phyloP scores from a whole-genome alignment of 2,797 vertebrate species.

The Acipenser transmontanus region DNA sequence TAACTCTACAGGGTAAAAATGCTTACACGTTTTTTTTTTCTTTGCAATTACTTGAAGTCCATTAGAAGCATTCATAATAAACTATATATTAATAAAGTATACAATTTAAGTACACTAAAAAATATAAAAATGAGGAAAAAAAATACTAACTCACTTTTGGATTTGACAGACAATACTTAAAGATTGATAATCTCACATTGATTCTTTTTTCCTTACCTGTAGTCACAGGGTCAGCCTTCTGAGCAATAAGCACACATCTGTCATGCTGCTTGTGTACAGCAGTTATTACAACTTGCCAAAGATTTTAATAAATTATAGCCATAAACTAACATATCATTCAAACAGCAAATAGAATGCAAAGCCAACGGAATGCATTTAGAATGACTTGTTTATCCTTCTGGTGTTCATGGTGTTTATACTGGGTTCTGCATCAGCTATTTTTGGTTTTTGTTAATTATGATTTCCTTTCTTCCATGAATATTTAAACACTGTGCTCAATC shows the following conservation, averaged over 20 bases:
- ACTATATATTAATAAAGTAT: too few relatives aligned
- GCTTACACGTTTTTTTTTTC: too few relatives aligned
- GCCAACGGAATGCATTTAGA: conserved; percentile 23
- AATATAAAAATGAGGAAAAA: background rate
- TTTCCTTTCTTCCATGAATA: conserved; percentile 14
- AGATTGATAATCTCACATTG: conserved; percentile 47
- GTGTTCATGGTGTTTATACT: conserved; percentile 5
- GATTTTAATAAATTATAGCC: conserved; percentile 33
- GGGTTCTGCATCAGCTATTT: background rate
- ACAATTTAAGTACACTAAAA: too few relatives aligned
- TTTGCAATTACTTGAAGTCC: too few relatives aligned
- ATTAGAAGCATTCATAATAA: too few relatives aligned
- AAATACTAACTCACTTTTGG: background rate
- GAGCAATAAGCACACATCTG: conserved; percentile 35
- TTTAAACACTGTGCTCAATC: conserved; percentile 13
- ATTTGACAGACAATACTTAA: conserved; percentile 41
- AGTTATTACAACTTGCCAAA: conserved; percentile 10
- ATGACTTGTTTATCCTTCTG: background rate
- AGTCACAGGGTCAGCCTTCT: conserved; percentile 32
- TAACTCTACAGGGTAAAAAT: too few relatives aligned
- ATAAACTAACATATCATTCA: conserved; percentile 11
- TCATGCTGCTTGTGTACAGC: conserved; percentile 11
- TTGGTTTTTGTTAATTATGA: conserved; percentile 1
- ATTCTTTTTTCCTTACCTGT: conserved; percentile 40
- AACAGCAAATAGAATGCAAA: conserved; percentile 7